Base-by-base conservation (phyloP, 2,113 vertebrate genomes). In the Pachycephala philippinensis region DNA sequence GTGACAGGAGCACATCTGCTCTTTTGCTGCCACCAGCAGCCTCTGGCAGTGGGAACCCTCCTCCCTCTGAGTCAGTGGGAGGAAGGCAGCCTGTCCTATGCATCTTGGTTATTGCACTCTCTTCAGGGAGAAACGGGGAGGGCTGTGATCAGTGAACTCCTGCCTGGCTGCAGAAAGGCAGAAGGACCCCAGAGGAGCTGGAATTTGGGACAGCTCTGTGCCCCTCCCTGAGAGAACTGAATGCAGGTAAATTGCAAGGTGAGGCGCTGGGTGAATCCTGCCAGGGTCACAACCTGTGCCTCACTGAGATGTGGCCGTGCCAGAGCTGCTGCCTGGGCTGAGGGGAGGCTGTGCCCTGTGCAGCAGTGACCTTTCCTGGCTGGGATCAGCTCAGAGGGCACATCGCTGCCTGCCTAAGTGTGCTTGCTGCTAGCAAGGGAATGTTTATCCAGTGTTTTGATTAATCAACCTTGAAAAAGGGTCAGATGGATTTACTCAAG, bases 381-480 rank as follows among this genome's bases (percentile, higher is more conserved):
- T 77, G 79, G 82, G 63, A 72, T 33, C 79, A 50, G 79, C 70
- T 53, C 2, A 0, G n/a, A 30, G 74, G 68, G 70, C 17, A 2
- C 70, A 2, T 8, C 0, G 0, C 64, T 80, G 42, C 7, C 1
- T 2, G 5, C 12, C 65, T 10, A 33, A 92, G 68, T 14, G 79
- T 13, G 2, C 84, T 91, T 50, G 85, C 87, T 95, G 74, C 82
- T n/a, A 53, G 64, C 79, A 12, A 70, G 89, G 71, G 83, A 88
- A 12, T 63, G 71, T 86, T 91, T 88, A 90, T n/a, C 61, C 85
- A 50, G 42, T 20, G 65, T 27, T 44, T 39, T 59, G 77, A 90
- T 79, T 95, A 85, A 95, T 88, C 88, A 88, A 24, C 94, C 94
- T 94, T 94, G 88, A 84, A 77, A 93, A 86, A 80, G 92, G 79